Percentiles rank a stretch among this genome's conserved stretches.
Conservation (phyloP, 1,140 invertebrate species). For the Drosophila willistoni region DNA sequence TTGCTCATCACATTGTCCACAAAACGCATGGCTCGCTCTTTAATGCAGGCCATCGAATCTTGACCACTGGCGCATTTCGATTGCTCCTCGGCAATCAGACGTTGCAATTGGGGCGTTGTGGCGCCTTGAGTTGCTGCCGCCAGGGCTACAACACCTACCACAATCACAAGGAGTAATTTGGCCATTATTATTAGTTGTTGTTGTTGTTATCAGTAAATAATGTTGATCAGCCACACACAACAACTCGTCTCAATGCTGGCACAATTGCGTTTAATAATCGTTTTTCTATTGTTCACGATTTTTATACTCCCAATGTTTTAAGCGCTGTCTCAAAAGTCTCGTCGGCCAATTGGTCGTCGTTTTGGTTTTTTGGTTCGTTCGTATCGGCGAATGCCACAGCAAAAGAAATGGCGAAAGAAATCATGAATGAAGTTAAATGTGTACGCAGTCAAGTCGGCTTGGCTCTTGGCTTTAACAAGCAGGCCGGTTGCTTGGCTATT, state of each 20-base stretch:
- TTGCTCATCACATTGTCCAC: slow-evolving; percentile 90
- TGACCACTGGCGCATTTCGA: slow-evolving; percentile 88
- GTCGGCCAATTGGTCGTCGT: slow-evolving; percentile 32
- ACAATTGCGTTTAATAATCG: slow-evolving; percentile 83
- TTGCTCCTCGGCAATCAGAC: slow-evolving; percentile 89
- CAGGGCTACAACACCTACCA: slow-evolving; percentile 51
- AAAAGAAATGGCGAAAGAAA: slow-evolving; percentile 75
- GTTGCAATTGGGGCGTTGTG: slow-evolving; percentile 88
- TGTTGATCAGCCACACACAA: slow-evolving; percentile 58
- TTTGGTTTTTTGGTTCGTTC: slow-evolving; percentile 7
- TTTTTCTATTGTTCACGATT: slow-evolving; percentile 83
- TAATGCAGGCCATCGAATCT: slow-evolving; percentile 91
- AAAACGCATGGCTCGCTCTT: slow-evolving; percentile 90
- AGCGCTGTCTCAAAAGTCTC: slow-evolving; percentile 6
- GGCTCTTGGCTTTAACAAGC: background rate
- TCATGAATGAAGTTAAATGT: slow-evolving; percentile 68
- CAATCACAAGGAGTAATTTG: slow-evolving; percentile 71
- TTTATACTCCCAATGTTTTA: slow-evolving; percentile 82
- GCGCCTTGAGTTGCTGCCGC: slow-evolving; percentile 60
- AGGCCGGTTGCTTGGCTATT: too few species aligned
- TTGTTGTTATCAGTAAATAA: slow-evolving; percentile 32
- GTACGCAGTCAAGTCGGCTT: slow-evolving; percentile 52
- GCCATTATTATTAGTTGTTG: slow-evolving; percentile 50
- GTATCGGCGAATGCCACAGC: slow-evolving; percentile 36
- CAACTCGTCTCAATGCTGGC: slow-evolving; percentile 77